Evolutionary conservation across 2,888 invertebrate species (phyloP).

Genomic region (Sicus ferrugineus): DNA sequence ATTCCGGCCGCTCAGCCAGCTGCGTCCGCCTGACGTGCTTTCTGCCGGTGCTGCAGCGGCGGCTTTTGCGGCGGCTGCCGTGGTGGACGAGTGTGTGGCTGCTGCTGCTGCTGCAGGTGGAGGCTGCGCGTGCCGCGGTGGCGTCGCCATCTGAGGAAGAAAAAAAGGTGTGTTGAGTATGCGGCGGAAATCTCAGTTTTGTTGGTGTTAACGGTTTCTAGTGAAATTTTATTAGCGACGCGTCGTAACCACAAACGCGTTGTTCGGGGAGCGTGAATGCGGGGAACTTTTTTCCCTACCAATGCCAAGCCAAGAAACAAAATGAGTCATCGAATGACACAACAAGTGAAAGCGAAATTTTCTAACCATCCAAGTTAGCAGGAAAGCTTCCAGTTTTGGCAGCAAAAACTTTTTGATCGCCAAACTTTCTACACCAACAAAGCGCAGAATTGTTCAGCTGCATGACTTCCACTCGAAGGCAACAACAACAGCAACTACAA

Average conservation of each 20-base stretch:
- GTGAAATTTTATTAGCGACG: too few relatives aligned
- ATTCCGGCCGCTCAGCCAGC: constrained; percentile 28
- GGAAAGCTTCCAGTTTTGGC: too few relatives aligned
- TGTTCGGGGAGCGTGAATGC: not conserved
- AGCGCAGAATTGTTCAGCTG: not conserved
- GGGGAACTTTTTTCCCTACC: not conserved
- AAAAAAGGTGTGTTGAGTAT: not conserved
- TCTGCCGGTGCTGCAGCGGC: not conserved
- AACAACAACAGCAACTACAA: too few relatives aligned
- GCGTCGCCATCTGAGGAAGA: constrained; percentile 54
- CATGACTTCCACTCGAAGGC: too few relatives aligned
- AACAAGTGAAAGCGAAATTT: too few relatives aligned
- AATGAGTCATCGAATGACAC: not conserved
- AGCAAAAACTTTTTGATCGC: too few relatives aligned
- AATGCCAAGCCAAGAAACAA: not conserved
- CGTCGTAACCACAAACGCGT: not conserved
- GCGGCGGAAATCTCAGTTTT: too few relatives aligned
- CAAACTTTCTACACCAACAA: too few relatives aligned
- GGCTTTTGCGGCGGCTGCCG: not conserved
- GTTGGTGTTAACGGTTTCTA: too few relatives aligned
- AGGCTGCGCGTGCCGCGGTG: constrained; percentile 46
- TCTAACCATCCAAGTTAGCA: too few relatives aligned
- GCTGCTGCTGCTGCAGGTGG: constrained; percentile 10
- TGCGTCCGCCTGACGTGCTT: not conserved
- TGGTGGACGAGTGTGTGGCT: constrained; percentile 22